Conservation (phyloP, 2,797 vertebrate genomes). For the Morus bassanus region DNA sequence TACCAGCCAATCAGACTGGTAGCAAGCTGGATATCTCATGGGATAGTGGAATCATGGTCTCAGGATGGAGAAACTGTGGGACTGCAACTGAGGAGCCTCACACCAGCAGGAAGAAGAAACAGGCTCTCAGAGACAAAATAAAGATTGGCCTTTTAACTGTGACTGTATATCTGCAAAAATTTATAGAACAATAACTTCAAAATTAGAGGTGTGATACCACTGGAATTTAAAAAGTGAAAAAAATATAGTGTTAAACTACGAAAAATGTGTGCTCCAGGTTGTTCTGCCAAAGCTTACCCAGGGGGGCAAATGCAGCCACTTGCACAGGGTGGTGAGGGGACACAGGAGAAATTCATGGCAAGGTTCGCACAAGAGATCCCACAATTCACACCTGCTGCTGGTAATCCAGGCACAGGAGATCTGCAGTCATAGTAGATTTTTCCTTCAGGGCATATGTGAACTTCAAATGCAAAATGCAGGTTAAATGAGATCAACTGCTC, state of each 20-base stretch:
- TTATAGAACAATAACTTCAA: background rate
- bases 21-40: background rate
- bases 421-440: slow-evolving; percentile 95
- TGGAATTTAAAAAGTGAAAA: background rate
- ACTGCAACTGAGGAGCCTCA: background rate
- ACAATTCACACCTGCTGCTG: slow-evolving; percentile 86
- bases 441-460: slow-evolving; percentile 85
- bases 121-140: background rate
- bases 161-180: background rate
- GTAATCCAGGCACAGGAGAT: slow-evolving; percentile 84
- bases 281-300: slow-evolving; percentile 80
- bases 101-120: background rate
- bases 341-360: slow-evolving; percentile 97
- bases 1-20: background rate
- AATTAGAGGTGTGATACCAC: slow-evolving; percentile 7
- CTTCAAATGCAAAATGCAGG: slow-evolving; percentile 69
- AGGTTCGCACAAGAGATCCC: slow-evolving; percentile 91
- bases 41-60: background rate
- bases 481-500: background rate
- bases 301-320: slow-evolving; percentile 92
- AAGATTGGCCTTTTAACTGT: background rate
- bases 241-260: background rate
- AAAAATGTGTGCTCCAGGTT: background rate
- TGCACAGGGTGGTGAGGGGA: slow-evolving; percentile 90
- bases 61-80: background rate